Conservation (phyloP, 2,113 vertebrate genomes). For the Centropristis striata region DNA sequence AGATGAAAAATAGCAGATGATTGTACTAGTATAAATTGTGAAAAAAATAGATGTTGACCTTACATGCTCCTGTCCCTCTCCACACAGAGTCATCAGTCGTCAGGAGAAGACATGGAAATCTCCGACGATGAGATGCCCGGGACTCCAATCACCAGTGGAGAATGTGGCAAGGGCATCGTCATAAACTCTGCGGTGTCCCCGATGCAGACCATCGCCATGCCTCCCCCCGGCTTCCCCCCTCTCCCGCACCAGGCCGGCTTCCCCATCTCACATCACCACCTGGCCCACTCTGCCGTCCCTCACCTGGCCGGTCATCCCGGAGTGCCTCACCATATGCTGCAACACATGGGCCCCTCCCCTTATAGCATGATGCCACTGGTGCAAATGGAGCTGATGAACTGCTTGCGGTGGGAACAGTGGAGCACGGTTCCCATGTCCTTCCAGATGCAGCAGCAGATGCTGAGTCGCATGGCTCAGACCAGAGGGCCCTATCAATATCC, state of each 20-base stretch:
- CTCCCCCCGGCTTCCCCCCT: conserved; percentile 89
- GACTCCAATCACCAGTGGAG: conserved; percentile 88
- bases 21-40: neutral
- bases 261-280: conserved; percentile 79
- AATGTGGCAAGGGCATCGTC: conserved; percentile 95
- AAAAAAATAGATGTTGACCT: neutral
- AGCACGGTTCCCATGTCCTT: conserved; percentile 97
- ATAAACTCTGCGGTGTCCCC: conserved; percentile 91
- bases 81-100: conserved; percentile 91
- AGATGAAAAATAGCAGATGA: neutral
- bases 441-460: conserved; percentile 99
- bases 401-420: conserved; percentile 91
- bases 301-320: conserved; percentile 80
- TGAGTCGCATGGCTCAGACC: conserved; percentile 96
- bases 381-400: conserved; percentile 95
- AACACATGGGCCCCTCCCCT: conserved; percentile 88
- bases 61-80: neutral
- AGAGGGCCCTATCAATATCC: conserved; percentile 91
- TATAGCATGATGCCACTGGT: conserved; percentile 92
- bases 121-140: conserved; percentile 96
- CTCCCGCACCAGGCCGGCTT: conserved; percentile 87
- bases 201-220: conserved; percentile 87
- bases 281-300: conserved; percentile 79
- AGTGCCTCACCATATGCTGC: conserved; percentile 90
- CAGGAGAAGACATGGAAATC: conserved; percentile 99